Base-by-base conservation (phyloP, 2,888 invertebrate species). In the Tipula lateralis region DNA sequence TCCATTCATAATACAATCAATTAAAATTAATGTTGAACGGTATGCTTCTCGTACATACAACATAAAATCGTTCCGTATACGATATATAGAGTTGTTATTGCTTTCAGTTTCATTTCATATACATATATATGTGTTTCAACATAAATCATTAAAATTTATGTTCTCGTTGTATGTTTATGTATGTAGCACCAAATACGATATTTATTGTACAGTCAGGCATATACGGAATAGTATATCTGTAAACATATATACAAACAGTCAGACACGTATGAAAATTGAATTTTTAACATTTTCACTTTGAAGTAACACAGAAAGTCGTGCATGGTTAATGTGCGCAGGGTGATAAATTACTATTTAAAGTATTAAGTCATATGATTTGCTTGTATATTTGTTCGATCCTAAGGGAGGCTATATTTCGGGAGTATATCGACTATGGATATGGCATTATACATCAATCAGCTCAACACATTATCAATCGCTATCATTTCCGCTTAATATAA, bases 71-170 rank as follows among this genome's bases (percentile, higher is more conserved):
- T n/a, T 66, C 24, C 24, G 24, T 66, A 9, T 66, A 13, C 39
- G 9, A 13, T 39, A n/a, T n/a, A 24, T 66, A 9, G 12, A 12
- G 66, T 24, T 66, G 66, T 50, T 50, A 50, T 16, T 50, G 16
- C 44, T 50, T 50, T 50, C 44, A 50, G 4, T 50, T 50, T 50
- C 44, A 50, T 50, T 50, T 5, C 12, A 4, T 16, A 66, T 32
- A 32, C 7, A 32, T 32, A 32, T 32, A 7, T 32, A 66, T 66
- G 66, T 66, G 19, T 66, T 66, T 66, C 66, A n/a, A n/a, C 66
- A 66, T 66, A 66, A 66, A 66, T 66, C 66, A 66, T 66, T 66
- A 66, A 66, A 66, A 66, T 66, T 66, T 66, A 66, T 66, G 66
- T 66, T 66, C 66, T 66, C 66, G 24, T 66, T 66, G 24, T 66